Percentiles rank a stretch among this genome's conserved stretches.
Evolutionary conservation across 2,888 invertebrate species (phyloP).

Genomic region (Anthrax anthrax): DNA sequence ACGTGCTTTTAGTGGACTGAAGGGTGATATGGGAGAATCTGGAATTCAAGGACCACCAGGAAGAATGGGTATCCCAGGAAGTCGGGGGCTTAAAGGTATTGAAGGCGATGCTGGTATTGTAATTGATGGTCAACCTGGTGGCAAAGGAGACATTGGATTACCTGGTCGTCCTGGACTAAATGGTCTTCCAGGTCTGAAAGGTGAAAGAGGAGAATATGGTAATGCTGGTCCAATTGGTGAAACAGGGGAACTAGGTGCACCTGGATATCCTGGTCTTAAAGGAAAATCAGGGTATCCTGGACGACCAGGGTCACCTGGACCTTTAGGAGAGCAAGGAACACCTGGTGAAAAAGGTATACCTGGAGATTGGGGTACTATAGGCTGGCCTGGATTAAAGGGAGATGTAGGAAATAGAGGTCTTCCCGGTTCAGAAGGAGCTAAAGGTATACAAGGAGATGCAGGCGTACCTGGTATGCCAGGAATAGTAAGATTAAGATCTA

Average conservation of each 20-base stretch:
- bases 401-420: conserved; percentile 36
- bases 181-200: conserved; percentile 39
- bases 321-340: conserved; percentile 39
- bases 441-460: conserved; percentile 30
- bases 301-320: conserved; percentile 34
- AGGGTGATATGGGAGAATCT: conserved; percentile 36
- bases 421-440: conserved; percentile 27
- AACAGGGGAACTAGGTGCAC: conserved; percentile 36
- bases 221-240: conserved; percentile 39
- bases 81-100: conserved; percentile 40
- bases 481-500: conserved; percentile 24
- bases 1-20: conserved; percentile 35
- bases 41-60: conserved; percentile 44
- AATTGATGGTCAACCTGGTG: conserved; percentile 36
- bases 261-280: conserved; percentile 26
- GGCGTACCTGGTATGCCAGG: conserved; percentile 37
- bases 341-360: conserved; percentile 42
- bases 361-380: conserved; percentile 37
- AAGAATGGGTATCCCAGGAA: conserved; percentile 30
- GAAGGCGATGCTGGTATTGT: conserved; percentile 39
- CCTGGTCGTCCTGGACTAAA: conserved; percentile 38
- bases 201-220: conserved; percentile 37
- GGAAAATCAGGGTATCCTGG: conserved; percentile 41
- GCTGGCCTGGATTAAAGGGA: conserved; percentile 42
- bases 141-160: conserved; percentile 47